These are phyloP conservation scores for Arrhopalites spinosus DNA, from an alignment of 2,888 invertebrate genomes.

Conservation along the genomic window DNA sequence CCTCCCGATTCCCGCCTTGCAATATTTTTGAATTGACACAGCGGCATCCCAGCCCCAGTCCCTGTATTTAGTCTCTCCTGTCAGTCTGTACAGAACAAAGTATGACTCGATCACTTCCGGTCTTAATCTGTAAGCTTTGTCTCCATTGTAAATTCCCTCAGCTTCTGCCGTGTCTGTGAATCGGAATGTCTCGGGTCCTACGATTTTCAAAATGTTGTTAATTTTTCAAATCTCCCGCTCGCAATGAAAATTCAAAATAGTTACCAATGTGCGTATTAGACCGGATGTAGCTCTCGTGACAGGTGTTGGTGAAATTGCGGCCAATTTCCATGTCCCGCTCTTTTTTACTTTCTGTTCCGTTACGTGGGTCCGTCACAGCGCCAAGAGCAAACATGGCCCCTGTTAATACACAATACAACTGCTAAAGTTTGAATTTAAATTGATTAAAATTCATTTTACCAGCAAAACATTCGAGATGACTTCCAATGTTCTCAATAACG, in stretches of 20 bases:
- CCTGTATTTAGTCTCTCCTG: conserved; percentile 84
- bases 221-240: too few relatives aligned
- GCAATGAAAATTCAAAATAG: too few relatives aligned
- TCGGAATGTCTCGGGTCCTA: conserved; percentile 53
- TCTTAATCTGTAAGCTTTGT: conserved; percentile 92
- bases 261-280: conserved; percentile 63
- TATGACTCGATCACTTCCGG: conserved; percentile 97
- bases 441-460: too few relatives aligned
- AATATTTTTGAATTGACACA: conserved; percentile 46
- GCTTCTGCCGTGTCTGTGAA: conserved; percentile 63
- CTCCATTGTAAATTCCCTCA: conserved; percentile 83
- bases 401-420: too few relatives aligned
- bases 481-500: conserved; percentile 76
- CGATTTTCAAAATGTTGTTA: too few relatives aligned
- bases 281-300: conserved; percentile 62
- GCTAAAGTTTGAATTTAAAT: too few relatives aligned
- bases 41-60: conserved; percentile 55
- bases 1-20: conserved; percentile 49
- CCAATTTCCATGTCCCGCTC: conserved; percentile 49
- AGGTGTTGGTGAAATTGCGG: conserved; percentile 36
- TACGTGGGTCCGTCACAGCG: conserved; percentile 45
- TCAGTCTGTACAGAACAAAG: conserved; percentile 95
- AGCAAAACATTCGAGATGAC: conserved; percentile 94
- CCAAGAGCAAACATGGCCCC: conserved; percentile 55
- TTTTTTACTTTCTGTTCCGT: conserved; percentile 36